These are phyloP conservation scores for Chelonus insularis DNA, from an alignment of 1,140 invertebrate genomes.

Conservation along the genomic window DNA sequence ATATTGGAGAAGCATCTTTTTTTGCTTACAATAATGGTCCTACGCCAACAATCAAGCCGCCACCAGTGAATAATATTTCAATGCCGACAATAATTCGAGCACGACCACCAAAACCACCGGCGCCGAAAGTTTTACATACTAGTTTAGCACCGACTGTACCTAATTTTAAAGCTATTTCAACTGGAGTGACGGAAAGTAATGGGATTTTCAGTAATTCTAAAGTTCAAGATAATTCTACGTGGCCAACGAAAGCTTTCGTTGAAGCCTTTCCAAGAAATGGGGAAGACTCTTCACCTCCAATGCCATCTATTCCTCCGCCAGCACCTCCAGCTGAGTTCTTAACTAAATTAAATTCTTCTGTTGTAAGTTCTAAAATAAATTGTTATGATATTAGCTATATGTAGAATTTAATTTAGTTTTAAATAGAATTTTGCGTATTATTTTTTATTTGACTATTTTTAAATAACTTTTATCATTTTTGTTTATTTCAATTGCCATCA, in stretches of 20 bases:
- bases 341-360: constrained; percentile 39
- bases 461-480: too few species aligned
- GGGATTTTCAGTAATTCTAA: neutral
- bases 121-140: constrained; percentile 33
- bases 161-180: constrained; percentile 17
- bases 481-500: too few species aligned
- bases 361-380: constrained; percentile 31
- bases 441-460: too few species aligned
- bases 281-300: constrained; percentile 67
- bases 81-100: constrained; percentile 71
- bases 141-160: constrained; percentile 33
- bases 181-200: neutral
- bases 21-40: constrained; percentile 44
- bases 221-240: constrained; percentile 1
- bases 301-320: constrained; percentile 76
- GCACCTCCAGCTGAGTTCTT: constrained; percentile 66
- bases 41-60: constrained; percentile 26
- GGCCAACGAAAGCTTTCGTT: constrained; percentile 17
- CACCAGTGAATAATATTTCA: constrained; percentile 23
- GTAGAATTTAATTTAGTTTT: too few species aligned
- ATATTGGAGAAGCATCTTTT: constrained; percentile 43
- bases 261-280: constrained; percentile 31
- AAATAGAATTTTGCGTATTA: too few species aligned
- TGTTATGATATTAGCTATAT: neutral
- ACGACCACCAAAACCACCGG: constrained; percentile 44